Evolutionary conservation across 2,797 vertebrate genomes (phyloP), one percentile per base, ranked within the genome.

Genomic region (Anabacerthia variegaticeps): DNA sequence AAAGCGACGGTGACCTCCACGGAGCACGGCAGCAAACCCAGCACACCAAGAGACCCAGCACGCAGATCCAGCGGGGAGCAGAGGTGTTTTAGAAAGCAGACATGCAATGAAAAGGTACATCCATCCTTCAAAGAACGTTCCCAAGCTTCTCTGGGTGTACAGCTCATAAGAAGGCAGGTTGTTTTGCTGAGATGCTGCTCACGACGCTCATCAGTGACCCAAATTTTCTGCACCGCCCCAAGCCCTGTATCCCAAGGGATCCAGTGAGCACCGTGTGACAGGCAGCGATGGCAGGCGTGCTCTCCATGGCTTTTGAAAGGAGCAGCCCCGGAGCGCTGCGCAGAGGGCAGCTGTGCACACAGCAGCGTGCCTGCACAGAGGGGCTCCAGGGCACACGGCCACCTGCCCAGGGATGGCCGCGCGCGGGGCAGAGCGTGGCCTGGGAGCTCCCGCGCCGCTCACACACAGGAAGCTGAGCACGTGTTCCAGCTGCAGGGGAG

Each of bases 171-270:
- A 14, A 71, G 39, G 44, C 67, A 48, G 65, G 37, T 23, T 90
- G 86, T 49, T 74, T 51, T 37, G 71, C 73, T 22, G 72, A 6
- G 44, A 65, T 23, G 52, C 37, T 59, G 66, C 85, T 54, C 37
- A 12, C 77, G 51, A 41, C 1, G 6, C 61, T 79, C 41, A 7
- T 14, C 6, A 2, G 48, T 16, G 74, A 91, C 74, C 83, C 91
- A 46, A 74, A 91, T 73, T 49, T 49, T 59, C 5, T 37, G 54
- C 56, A 32, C 18, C 1, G 1, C 39, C 58, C 67, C 34, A 44
- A 37, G 49, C 74, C 58, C 91, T 36, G 86, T 16, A 41, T 66
- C 75, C 85, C 27, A 37, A 82, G 89, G 73, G 90, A 63, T 19
- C 10, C 65, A n/a, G 83, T 2, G 63, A 5, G 81, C 43, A 32